phyloP scores from a whole-genome alignment of 2,888 invertebrate species.

The Tenthredo amoena region DNA sequence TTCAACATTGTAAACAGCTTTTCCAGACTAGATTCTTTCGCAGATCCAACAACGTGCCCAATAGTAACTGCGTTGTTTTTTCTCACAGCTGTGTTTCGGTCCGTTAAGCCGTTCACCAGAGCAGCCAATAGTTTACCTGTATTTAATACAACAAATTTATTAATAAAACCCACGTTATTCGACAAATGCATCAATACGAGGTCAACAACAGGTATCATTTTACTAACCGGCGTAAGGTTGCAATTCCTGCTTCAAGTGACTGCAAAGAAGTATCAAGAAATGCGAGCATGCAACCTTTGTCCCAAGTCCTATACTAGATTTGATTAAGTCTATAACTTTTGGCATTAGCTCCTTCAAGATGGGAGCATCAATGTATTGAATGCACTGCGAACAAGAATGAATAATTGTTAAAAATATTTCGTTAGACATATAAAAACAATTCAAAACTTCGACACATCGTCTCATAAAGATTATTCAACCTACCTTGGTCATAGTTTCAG shows the following conservation, averaged over 20 bases:
- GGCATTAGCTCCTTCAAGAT: constrained; percentile 90
- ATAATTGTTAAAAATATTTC: too few relatives aligned
- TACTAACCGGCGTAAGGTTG: constrained; percentile 81
- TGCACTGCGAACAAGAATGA: constrained; percentile 78
- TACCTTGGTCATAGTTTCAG: constrained; percentile 92
- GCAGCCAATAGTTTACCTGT: constrained; percentile 82
- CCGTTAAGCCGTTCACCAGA: constrained; percentile 88
- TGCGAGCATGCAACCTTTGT: constrained; percentile 91
- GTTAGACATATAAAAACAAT: not conserved
- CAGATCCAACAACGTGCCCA: constrained; percentile 90
- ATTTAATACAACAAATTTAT: constrained; percentile 10
- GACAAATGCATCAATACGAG: constrained; percentile 10
- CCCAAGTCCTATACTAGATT: constrained; percentile 89
- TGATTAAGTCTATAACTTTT: constrained; percentile 89
- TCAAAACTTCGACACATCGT: not conserved
- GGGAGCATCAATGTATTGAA: constrained; percentile 87
- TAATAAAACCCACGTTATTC: constrained; percentile 9
- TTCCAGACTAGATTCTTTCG: constrained; percentile 87
- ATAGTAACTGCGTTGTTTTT: constrained; percentile 92
- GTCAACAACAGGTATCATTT: not conserved
- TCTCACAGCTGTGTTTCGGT: constrained; percentile 90
- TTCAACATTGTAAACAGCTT: constrained; percentile 83
- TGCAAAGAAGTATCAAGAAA: constrained; percentile 85
- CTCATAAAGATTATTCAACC: constrained; percentile 31
- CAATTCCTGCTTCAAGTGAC: constrained; percentile 79